phyloP scores from a whole-genome alignment of 2,888 invertebrate genomes.

The Ophraella communa region DNA sequence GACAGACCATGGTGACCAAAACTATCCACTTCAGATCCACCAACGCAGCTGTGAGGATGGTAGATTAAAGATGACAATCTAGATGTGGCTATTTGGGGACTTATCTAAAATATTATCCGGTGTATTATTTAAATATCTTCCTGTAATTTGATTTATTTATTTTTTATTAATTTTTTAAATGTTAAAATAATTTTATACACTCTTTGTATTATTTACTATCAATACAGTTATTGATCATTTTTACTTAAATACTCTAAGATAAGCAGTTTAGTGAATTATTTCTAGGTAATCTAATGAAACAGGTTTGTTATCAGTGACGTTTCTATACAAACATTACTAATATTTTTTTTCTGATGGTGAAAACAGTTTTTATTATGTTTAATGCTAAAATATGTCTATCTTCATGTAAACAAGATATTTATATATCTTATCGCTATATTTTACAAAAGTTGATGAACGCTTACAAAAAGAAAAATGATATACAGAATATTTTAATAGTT shows the following conservation, averaged over 20 bases:
- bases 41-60: no score
- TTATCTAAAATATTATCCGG: no score
- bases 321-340: slow-evolving; percentile 7
- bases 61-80: no score
- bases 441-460: background rate
- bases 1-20: no score
- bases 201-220: background rate
- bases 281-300: slow-evolving; percentile 12
- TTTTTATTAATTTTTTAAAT: no score
- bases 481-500: no score
- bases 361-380: background rate
- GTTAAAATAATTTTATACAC: background rate
- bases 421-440: background rate
- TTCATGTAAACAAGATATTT: background rate
- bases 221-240: background rate
- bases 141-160: no score
- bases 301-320: slow-evolving; percentile 7
- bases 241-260: background rate
- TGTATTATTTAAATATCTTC: no score
- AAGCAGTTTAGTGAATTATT: background rate
- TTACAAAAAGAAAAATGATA: no score
- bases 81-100: no score
- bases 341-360: slow-evolving; percentile 2
- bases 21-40: no score
- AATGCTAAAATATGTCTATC: background rate